phyloP scores from a whole-genome alignment of 2,113 vertebrate genomes.

The Scopus umbretta region DNA sequence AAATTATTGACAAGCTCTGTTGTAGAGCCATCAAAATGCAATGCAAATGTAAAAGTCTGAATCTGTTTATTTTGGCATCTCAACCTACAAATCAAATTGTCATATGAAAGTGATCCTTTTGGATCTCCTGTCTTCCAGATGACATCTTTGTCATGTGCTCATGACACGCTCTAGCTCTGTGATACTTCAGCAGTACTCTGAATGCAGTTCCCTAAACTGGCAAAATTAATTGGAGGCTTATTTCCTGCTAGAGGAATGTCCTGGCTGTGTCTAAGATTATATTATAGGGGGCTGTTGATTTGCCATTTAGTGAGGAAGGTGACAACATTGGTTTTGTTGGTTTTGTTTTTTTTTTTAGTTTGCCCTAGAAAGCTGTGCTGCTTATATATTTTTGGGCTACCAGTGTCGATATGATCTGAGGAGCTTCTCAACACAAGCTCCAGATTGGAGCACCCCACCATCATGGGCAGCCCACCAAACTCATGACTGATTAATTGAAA shows the following conservation, averaged over 20 bases:
- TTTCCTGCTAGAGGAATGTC: neutral
- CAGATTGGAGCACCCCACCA: neutral
- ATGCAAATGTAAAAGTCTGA: conserved; percentile 12
- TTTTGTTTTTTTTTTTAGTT: neutral
- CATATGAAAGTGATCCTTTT: neutral
- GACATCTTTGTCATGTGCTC: neutral
- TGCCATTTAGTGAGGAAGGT: neutral
- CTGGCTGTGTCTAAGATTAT: neutral
- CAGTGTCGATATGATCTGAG: neutral
- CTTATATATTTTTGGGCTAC: neutral
- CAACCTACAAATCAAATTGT: neutral
- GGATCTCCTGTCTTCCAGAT: neutral
- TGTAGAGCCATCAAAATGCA: neutral
- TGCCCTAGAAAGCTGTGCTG: neutral
- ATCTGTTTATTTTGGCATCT: neutral
- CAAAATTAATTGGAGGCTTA: neutral
- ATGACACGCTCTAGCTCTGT: neutral
- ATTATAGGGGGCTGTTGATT: neutral
- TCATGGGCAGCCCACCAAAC: neutral
- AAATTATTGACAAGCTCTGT: neutral
- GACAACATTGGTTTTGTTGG: rapidly evolving
- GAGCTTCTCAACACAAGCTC: neutral
- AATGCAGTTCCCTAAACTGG: neutral
- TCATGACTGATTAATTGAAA: neutral
- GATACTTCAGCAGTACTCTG: neutral